Evolutionary conservation across 2,888 invertebrate genomes (phyloP).

Genomic region (Drosophila nigricruria): DNA sequence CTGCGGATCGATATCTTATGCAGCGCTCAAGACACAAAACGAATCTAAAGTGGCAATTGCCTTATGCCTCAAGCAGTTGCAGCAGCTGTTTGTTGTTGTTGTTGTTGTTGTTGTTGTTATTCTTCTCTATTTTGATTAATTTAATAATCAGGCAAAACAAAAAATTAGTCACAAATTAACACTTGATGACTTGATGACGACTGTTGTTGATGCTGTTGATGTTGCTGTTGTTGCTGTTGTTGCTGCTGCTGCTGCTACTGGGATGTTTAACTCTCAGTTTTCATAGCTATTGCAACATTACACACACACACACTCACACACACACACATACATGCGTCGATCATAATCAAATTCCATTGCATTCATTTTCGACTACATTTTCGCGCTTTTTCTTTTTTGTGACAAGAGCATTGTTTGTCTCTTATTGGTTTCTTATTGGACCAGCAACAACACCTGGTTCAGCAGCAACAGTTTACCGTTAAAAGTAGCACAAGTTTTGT

Average conservation of each 20-base stretch:
- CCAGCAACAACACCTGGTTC: background rate
- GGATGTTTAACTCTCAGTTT: conserved; percentile 17
- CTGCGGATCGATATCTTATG: conserved; percentile 4
- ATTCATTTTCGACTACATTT: conserved; percentile 14
- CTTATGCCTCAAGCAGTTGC: conserved; percentile 18
- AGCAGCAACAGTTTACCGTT: background rate
- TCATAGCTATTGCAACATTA: conserved; percentile 5
- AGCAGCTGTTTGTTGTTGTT: conserved; percentile 7
- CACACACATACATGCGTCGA: background rate
- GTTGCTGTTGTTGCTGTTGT: conserved; percentile 9
- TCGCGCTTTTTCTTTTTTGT: conserved; percentile 2
- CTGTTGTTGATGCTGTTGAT: conserved; percentile 1
- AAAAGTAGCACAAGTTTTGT: background rate
- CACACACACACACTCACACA: background rate
- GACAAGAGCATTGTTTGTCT: conserved; percentile 9
- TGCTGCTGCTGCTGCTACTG: background rate
- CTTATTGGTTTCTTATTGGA: conserved; percentile 11
- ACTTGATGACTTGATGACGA: conserved; percentile 14
- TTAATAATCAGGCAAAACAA: conserved; percentile 14
- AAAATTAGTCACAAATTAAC: conserved; percentile 40
- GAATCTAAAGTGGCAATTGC: conserved; percentile 8
- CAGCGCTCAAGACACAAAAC: background rate
- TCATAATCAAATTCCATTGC: background rate
- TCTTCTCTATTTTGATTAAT: background rate
- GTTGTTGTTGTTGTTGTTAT: background rate